Base-by-base conservation (phyloP, 2,888 invertebrate species). In the Campaea margaritaria region DNA sequence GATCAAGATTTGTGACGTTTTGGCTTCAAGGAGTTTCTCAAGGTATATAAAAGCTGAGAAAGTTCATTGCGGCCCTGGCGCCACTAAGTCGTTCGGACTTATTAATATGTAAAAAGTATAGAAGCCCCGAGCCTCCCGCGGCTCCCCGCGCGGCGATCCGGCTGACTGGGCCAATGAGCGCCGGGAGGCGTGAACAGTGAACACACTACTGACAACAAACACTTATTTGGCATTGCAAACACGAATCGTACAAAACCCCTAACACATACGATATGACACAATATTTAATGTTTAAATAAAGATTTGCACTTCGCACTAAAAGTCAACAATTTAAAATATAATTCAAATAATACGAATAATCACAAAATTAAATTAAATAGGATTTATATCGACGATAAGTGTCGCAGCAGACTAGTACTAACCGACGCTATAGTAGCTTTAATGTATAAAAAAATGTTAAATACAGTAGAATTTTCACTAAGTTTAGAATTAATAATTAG, bases 211-310 rank as follows among this genome's bases (percentile, higher is more conserved):
- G 62, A 67, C 50, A 47, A 68, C 65, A 58, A 54, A 60, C 65
- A 65, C 59, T 64, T 71, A 75, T 77, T 80, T 78, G 78, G 81
- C 79, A 76, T 77, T 67, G 72, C 69, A 72, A 65, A 58, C 69
- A 67, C 31, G 42, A 51, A 39, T 70, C 66, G 70, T 65, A 69
- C 70, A 68, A 69, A 65, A 62, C 58, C 60, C 69, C 79, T 76
- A 78, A 73, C 68, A 70, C 68, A 75, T 74, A 81, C 77, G 75
- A 82, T 84, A 86, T 85, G 83, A 85, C 85, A 85, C 86, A 71
- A 58, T 53, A 55, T 49, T 60, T 60, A 58, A 53, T 55, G 41
- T 34, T 75, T 72, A 69, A 72, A 75, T 78, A 76, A 78, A 79
- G 68, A 75, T 75, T 73, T 69, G 69, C 70, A 60, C 67, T 75